Percentiles rank a stretch among this genome's conserved stretches.
These are phyloP conservation scores for Mylabris phalerata DNA, from an alignment of 1,140 invertebrate genomes.

Conservation along the genomic window DNA sequence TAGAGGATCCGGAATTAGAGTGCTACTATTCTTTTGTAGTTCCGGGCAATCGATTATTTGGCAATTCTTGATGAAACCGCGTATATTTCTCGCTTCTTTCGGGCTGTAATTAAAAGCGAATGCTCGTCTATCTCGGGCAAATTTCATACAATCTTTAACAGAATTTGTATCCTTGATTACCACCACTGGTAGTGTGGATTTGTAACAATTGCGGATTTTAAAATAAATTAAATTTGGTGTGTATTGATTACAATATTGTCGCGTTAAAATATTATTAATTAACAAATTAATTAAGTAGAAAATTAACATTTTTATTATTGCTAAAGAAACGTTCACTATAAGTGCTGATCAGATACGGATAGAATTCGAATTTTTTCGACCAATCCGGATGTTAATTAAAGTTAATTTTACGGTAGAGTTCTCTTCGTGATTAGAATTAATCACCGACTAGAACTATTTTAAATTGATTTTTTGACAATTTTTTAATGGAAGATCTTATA, in stretches of 20 bases:
- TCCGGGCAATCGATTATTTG: constrained; percentile 55
- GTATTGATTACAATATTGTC: not conserved
- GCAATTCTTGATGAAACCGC: constrained; percentile 26
- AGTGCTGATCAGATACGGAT: too few species aligned
- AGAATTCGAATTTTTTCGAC: too few species aligned
- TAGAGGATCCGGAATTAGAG: constrained; percentile 45
- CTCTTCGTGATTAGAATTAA: too few species aligned
- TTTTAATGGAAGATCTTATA: too few species aligned
- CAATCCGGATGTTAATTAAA: too few species aligned
- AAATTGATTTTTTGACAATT: too few species aligned
- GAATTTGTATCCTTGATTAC: constrained; percentile 13
- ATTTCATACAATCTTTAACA: constrained; percentile 45
- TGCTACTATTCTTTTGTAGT: constrained; percentile 43
- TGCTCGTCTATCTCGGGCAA: constrained; percentile 51
- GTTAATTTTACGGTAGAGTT: too few species aligned
- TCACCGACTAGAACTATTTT: too few species aligned
- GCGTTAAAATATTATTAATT: too few species aligned
- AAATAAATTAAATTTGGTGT: constrained; percentile 11
- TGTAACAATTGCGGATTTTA: constrained; percentile 29
- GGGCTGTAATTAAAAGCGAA: constrained; percentile 56
- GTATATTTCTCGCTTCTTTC: constrained; percentile 27
- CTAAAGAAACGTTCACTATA: too few species aligned
- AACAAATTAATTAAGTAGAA: too few species aligned
- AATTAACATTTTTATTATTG: too few species aligned
- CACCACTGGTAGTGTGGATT: constrained; percentile 21